phyloP scores from a whole-genome alignment of 2,888 invertebrate genomes.

The Cerastis leucographa region DNA sequence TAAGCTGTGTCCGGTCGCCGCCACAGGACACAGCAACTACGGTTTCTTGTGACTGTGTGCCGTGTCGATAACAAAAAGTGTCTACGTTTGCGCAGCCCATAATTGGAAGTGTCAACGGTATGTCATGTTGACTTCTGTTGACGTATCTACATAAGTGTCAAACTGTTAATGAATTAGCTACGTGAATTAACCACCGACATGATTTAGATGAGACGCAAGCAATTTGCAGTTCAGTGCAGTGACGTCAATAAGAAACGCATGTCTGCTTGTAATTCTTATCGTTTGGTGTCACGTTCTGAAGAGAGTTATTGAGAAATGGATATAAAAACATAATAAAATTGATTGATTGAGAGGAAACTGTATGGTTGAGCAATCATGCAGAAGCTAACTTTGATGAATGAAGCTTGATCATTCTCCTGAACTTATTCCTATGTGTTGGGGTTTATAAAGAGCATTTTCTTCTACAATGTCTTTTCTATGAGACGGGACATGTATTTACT shows the following conservation, averaged over 20 bases:
- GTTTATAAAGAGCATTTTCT: not conserved
- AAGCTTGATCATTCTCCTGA: not conserved
- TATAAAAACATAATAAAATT: not conserved
- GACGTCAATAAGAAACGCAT: slow-evolving; percentile 24
- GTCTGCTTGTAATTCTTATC: slow-evolving; percentile 18
- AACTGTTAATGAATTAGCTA: slow-evolving; percentile 28
- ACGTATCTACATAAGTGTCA: slow-evolving; percentile 23
- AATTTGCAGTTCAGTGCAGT: slow-evolving; percentile 9
- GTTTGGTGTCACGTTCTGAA: slow-evolving; percentile 22
- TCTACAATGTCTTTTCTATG: not conserved
- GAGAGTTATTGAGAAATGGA: not conserved
- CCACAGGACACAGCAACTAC: too few relatives aligned
- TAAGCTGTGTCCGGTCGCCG: too few relatives aligned
- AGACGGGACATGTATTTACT: not conserved
- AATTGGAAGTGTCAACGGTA: slow-evolving; percentile 7
- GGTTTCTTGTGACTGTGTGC: too few relatives aligned
- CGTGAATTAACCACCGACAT: slow-evolving; percentile 2
- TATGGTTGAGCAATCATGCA: not conserved
- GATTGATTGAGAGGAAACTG: not conserved
- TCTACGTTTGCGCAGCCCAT: too few relatives aligned
- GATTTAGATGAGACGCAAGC: slow-evolving; percentile 2
- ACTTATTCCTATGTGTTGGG: not conserved
- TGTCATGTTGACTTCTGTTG: slow-evolving; percentile 8
- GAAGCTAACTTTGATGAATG: not conserved
- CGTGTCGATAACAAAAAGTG: too few relatives aligned